Evolutionary conservation across 2,888 invertebrate species (phyloP), one percentile per base, ranked within the genome.

Genomic region (Salpingus planirostris): DNA sequence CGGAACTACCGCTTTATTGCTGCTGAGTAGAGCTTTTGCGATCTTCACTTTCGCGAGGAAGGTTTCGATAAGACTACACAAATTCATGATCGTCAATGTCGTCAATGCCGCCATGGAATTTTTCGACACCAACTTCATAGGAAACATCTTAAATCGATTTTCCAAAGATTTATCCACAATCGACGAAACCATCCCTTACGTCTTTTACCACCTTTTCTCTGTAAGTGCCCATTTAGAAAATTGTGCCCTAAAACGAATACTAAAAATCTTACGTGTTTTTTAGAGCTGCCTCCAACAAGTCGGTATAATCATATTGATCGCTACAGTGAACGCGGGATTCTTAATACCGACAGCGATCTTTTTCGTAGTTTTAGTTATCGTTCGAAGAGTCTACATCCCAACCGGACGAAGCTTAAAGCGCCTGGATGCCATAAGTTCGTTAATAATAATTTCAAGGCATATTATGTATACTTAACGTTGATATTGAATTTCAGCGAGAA

Each of bases 81-180:
- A 49, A 21, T 39, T 29, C 8, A 58, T 57, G 55, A 44, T 51
- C 2, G 32, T 38, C 4, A 44, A 39, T 25, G 36, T 57, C n/a
- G 28, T 51, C 4, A 38, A 49, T 24, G 50, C 54, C 6, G 27
- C 41, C 6, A 58, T 57, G 57, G 14, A 39, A 3, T 58, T 58
- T 25, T 58, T 53, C 32, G 57, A 58, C 28, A 48, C 36, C 8
- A 43, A 47, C 34, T 53, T 57, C 31, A 54, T 58, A 23, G 58
- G 56, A 8, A 57, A 57, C 39, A 53, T 58, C 24, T 36, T 58
- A 28, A 58, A 57, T 29, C 46, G 58, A 32, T 57, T 56, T 41
- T 53, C 56, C 1, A 57, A 55, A 29, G 58, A 58, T 42, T 40
- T 58, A 22, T 40, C 27, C 11, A 28, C 49, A 4, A 44, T 55